Conservation (phyloP, 37 sponge, comb jelly and placozoan genomes). For the Dysidea cf. avara region DNA sequence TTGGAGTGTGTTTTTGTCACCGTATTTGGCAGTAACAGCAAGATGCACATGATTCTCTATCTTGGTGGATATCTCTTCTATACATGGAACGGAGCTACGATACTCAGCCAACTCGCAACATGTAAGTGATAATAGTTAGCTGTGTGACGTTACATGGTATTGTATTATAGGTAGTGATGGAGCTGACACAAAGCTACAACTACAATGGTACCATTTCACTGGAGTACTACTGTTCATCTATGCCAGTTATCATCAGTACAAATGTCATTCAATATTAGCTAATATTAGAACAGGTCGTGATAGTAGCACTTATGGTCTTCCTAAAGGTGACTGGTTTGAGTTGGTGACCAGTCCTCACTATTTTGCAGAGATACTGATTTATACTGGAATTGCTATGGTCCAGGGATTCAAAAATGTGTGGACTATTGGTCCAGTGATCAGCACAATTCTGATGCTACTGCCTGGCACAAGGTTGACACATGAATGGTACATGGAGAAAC, state of each 20-base stretch:
- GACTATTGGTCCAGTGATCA: too few relatives aligned
- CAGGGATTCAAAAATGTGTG: too few relatives aligned
- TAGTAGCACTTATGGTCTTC: background rate
- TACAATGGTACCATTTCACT: conserved; percentile 35
- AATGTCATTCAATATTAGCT: conserved; percentile 74
- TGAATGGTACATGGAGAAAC: too few relatives aligned
- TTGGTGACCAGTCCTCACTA: conserved; percentile 76
- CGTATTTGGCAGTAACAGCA: conserved; percentile 26
- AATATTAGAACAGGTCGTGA: conserved; percentile 21
- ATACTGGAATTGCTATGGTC: too few relatives aligned
- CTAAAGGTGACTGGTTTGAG: conserved; percentile 90
- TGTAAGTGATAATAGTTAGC: background rate
- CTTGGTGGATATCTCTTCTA: conserved; percentile 67
- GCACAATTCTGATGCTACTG: too few relatives aligned
- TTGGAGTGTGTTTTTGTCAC: conserved; percentile 75
- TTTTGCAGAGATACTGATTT: too few relatives aligned
- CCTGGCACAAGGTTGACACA: too few relatives aligned
- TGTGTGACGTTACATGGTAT: conserved; percentile 1
- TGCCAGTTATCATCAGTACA: conserved; percentile 71
- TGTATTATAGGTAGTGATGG: conserved; percentile 5
- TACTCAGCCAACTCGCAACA: conserved; percentile 27
- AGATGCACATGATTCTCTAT: conserved; percentile 70
- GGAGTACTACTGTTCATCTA: conserved; percentile 57
- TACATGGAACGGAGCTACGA: conserved; percentile 38
- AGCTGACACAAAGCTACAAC: background rate